Percentiles rank a stretch among this genome's conserved stretches.
phyloP scores from a whole-genome alignment of 2,113 vertebrate species.

The Amphiprion percula region DNA sequence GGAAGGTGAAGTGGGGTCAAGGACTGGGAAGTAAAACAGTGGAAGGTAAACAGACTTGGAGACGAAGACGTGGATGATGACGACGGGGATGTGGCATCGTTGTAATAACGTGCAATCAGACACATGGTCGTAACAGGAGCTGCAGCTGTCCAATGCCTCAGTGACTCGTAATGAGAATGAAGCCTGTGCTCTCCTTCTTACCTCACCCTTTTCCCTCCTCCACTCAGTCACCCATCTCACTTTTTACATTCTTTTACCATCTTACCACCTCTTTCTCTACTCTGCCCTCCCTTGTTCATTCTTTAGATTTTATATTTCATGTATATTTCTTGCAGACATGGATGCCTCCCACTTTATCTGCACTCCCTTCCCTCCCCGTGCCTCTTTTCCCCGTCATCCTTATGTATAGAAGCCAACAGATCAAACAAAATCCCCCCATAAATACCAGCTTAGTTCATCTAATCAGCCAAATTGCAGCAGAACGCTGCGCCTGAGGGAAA shows the following conservation, averaged over 20 bases:
- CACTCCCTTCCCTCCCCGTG: not conserved
- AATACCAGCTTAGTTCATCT: constrained; percentile 72
- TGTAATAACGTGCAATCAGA: constrained; percentile 59
- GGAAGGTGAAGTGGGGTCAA: constrained; percentile 24
- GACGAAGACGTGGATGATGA: constrained; percentile 24
- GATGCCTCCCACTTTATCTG: constrained; percentile 9
- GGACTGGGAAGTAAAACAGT: constrained; percentile 12
- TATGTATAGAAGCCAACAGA: constrained; percentile 67
- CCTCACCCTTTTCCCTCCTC: not conserved
- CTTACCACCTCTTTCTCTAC: not conserved
- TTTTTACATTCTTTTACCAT: not conserved
- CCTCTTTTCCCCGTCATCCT: constrained; percentile 22
- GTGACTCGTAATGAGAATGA: constrained; percentile 53
- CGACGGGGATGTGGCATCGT: constrained; percentile 20
- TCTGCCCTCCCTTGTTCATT: not conserved
- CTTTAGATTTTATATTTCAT: not conserved
- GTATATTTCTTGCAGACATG: constrained; percentile 1
- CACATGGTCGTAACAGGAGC: constrained; percentile 54
- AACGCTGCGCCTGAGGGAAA: constrained; percentile 54
- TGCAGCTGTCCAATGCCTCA: constrained; percentile 37
- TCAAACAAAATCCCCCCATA: constrained; percentile 69
- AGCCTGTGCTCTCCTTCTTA: constrained; percentile 6
- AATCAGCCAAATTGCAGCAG: constrained; percentile 79
- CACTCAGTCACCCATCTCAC: not conserved
- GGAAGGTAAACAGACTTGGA: constrained; percentile 38